These are phyloP conservation scores for Argentina silus DNA, from an alignment of 2,797 vertebrate genomes.

Conservation along the genomic window DNA sequence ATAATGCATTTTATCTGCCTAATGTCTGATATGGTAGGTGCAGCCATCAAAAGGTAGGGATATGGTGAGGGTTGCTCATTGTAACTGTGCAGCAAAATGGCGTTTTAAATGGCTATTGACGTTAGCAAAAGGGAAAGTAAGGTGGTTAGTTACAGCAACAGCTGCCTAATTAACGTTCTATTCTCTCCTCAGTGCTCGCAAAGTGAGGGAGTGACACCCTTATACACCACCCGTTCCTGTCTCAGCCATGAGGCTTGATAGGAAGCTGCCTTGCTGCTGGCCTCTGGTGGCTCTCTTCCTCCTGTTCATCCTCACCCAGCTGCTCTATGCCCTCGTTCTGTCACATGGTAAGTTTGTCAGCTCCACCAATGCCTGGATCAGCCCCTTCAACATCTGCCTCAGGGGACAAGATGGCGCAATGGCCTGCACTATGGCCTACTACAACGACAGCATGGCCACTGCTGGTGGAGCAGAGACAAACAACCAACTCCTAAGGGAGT, in stretches of 20 bases:
- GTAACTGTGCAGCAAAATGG: no score
- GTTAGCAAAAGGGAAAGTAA: no score
- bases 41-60: no score
- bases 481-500: neutral
- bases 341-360: constrained; percentile 40
- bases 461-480: neutral
- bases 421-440: neutral
- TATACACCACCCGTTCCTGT: no score
- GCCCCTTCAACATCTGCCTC: constrained; percentile 25
- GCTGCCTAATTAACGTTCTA: no score
- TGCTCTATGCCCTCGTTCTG: constrained; percentile 14
- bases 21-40: no score
- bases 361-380: constrained; percentile 32
- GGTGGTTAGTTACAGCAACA: no score
- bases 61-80: no score
- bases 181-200: no score
- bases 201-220: no score
- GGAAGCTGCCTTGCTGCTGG: neutral
- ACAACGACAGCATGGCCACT: neutral
- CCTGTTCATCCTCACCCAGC: constrained; percentile 43
- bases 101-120: no score
- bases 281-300: constrained; percentile 27
- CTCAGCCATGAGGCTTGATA: neutral
- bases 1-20: no score
- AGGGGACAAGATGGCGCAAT: neutral